Conservation (phyloP, 2,888 invertebrate species). For the Melitaea athalia region DNA sequence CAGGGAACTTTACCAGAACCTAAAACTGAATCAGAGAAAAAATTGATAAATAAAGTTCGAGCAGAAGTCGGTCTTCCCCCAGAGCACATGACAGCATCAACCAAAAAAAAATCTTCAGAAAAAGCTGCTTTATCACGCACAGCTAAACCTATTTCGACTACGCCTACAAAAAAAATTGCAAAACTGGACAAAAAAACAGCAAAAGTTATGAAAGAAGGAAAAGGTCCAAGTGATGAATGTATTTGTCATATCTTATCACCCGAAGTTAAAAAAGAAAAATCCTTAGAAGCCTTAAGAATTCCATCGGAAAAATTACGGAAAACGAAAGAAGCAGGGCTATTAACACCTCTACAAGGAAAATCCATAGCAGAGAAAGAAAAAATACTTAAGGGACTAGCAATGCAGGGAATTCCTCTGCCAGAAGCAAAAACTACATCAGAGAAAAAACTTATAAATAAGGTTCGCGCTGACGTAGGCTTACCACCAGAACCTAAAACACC, state of each 20-base stretch:
- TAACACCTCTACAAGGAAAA: conserved; percentile 37
- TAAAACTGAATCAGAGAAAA: too few relatives aligned
- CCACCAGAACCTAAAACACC: conserved; percentile 42
- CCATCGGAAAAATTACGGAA: conserved; percentile 39
- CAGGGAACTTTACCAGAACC: too few relatives aligned
- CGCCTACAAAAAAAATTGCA: too few relatives aligned
- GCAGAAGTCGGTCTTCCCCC: too few relatives aligned
- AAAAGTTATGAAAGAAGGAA: conserved; percentile 47
- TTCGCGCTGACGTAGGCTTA: conserved; percentile 33
- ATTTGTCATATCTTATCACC: conserved; percentile 46
- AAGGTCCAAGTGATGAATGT: conserved; percentile 51
- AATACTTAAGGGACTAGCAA: conserved; percentile 35
- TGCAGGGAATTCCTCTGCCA: conserved; percentile 38
- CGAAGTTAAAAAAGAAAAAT: conserved; percentile 4
- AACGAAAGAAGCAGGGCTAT: conserved; percentile 42
- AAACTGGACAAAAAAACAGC: conserved; percentile 43
- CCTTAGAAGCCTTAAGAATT: conserved; percentile 16
- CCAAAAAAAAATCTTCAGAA: too few relatives aligned
- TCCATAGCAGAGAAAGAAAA: conserved; percentile 37
- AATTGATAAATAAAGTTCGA: too few relatives aligned
- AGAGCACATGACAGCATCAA: too few relatives aligned
- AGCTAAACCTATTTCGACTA: too few relatives aligned
- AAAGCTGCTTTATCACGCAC: too few relatives aligned
- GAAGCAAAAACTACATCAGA: conserved; percentile 43
- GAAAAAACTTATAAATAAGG: conserved; percentile 43